These are phyloP conservation scores for Blastobasis adustella DNA, from an alignment of 2,888 invertebrate genomes.

Conservation along the genomic window DNA sequence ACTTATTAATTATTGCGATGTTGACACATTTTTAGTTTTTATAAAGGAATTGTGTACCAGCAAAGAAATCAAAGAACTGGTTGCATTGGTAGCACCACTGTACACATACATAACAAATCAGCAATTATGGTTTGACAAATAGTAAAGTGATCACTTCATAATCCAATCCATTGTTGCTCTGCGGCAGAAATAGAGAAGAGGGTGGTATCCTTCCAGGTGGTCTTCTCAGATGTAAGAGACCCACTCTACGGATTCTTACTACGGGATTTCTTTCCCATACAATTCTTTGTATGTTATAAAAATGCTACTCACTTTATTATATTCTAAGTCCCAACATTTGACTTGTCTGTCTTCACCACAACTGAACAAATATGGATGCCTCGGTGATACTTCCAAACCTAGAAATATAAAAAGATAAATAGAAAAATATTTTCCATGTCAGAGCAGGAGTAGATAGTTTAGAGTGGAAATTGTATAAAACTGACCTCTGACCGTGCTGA, in stretches of 20 bases:
- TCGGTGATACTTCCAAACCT: constrained; percentile 90
- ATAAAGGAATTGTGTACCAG: no score
- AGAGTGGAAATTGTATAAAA: not conserved
- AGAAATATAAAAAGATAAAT: constrained; percentile 7
- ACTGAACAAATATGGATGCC: constrained; percentile 98
- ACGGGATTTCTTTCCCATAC: no score
- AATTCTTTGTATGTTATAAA: not conserved
- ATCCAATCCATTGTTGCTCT: no score
- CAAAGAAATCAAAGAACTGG: no score
- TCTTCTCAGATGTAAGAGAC: constrained; percentile 11
- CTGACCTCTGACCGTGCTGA: constrained; percentile 94
- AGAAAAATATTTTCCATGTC: no score
- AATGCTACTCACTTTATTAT: constrained; percentile 83
- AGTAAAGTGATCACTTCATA: no score
- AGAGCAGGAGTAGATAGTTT: not conserved
- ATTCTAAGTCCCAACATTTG: constrained; percentile 99
- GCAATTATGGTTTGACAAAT: no score
- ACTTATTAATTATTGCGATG: no score
- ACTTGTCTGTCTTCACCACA: constrained; percentile 99
- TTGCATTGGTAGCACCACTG: no score
- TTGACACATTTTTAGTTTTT: no score
- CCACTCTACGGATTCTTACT: not conserved
- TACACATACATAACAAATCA: no score
- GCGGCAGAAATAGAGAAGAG: not conserved
- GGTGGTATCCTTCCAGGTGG: not conserved